Conservation (phyloP, 2,113 vertebrate genomes). For the Scortum barcoo region DNA sequence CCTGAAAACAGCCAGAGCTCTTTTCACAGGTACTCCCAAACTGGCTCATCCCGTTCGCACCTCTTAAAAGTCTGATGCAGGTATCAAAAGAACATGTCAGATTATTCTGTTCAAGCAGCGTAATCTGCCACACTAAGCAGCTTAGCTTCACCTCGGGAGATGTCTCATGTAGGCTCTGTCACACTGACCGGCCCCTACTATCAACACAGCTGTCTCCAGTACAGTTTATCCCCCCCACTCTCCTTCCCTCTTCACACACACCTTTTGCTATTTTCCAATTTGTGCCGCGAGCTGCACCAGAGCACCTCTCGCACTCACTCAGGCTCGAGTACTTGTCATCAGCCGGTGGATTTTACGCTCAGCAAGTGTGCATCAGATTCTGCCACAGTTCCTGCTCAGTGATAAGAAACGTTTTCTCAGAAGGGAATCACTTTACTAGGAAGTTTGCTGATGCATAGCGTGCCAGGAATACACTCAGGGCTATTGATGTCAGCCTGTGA, state of each 20-base stretch:
- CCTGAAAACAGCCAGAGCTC: not conserved
- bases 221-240: constrained; percentile 26
- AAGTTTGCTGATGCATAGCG: not conserved
- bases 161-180: constrained; percentile 32
- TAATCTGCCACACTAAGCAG: constrained; percentile 63
- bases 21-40: constrained; percentile 26
- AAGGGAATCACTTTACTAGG: constrained; percentile 17
- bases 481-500: constrained; percentile 1
- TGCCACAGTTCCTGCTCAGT: constrained; percentile 10
- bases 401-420: constrained; percentile 46
- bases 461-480: constrained; percentile 20
- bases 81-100: constrained; percentile 59
- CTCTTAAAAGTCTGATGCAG: constrained; percentile 47
- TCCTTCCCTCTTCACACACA: constrained; percentile 39
- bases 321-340: constrained; percentile 43
- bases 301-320: constrained; percentile 33
- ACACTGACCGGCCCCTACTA: constrained; percentile 54
- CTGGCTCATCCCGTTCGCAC: constrained; percentile 43
- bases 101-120: constrained; percentile 47
- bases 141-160: constrained; percentile 63
- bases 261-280: constrained; percentile 45
- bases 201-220: constrained; percentile 55
- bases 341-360: constrained; percentile 39
- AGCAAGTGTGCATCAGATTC: constrained; percentile 31
- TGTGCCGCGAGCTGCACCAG: constrained; percentile 2